Evolutionary conservation across 2,797 vertebrate species (phyloP), one percentile per base, ranked within the genome.

Genomic region (Natrix natrix): DNA sequence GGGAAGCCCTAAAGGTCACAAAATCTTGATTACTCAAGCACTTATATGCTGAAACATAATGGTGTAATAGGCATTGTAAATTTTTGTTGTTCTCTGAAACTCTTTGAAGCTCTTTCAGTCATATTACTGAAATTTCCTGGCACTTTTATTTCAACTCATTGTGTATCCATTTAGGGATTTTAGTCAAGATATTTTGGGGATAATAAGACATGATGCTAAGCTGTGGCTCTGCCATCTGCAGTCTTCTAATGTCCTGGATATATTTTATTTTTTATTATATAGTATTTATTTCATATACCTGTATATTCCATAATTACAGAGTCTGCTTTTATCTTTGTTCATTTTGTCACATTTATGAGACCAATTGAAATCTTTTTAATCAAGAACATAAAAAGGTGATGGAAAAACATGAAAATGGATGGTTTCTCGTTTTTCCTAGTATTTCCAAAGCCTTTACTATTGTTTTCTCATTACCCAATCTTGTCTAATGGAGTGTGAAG

Each of bases 391-490:
- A 22, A 95, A 88, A 5, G 87, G 26, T 43, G 0, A 88, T 32
- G 8, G 66, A 78, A 66, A 88, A 74, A 52, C 13, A 94, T 92
- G 74, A 91, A 92, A 92, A 94, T 91, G 78, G 91, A 32, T 22
- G 78, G 8, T 69, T 52, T 52, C 48, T 52, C 48, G 6, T 52
- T 52, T 95, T 95, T 90, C 78, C 91, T 93, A 63, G 90, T 89
- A 24, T 52, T 93, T 94, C 28, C 13, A 92, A 95, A 92, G 12
- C 10, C 6, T 93, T 94, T 94, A n/a, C 86, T 92, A 57, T 91
- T 93, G 89, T 93, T 94, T 96, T 95, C 66, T 89, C 48, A 63
- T 92, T 95, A 94, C 93, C 86, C 12, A 7, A 69, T 94, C 92
- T 93, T 92, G 2, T 63, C 63, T 66, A 92, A 88, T 66, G 28